Evolutionary conservation across 2,113 vertebrate genomes (phyloP), one percentile per base, ranked within the genome.

Genomic region (Pampusana beccarii): DNA sequence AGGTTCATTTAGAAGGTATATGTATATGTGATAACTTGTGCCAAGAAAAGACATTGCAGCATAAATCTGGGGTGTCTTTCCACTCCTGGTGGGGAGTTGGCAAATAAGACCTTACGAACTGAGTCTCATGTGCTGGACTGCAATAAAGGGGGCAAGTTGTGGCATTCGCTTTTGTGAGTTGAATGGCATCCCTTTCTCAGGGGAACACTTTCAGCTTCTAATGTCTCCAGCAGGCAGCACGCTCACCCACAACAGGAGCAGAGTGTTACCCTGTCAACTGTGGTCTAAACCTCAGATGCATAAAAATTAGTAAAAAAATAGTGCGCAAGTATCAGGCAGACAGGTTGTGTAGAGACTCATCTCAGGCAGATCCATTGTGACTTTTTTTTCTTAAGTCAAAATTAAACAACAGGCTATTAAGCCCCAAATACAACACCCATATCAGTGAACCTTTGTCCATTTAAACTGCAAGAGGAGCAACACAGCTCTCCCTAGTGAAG

Each of bases 11-110:
- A 23, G 61, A 74, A 62, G 13, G 16, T 28, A 18, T 6, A 40
- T 17, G 9, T 34, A 25, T n/a, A 36, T 34, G 14, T 61, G 48
- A 14, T 86, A 29, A 73, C 10, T 11, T 46, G 46, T 0, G 3
- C 29, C 1, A 1, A 74, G 54, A 54, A 24, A 48, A 66, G 33
- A 36, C 42, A n/a, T 29, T 64, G 36, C 73, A 71, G 33, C 53
- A 31, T n/a, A 0, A 0, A 10, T 31, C 7, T 7, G 1, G 17
- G 50, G 31, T 36, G 11, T 33, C 29, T 20, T 31, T 50, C 11
- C 5, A 10, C 24, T 17, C 50, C 16, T 9, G 34, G 34, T 16
- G 12, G 36, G 23, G 17, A 46, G 9, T 17, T 80, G 51, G 34
- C 31, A 42, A 42, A 4, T 50, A 13, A 57, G 51, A 17, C 21